Base-by-base conservation (phyloP, 2,797 vertebrate genomes). In the Petrocephalus schoutedeni region DNA sequence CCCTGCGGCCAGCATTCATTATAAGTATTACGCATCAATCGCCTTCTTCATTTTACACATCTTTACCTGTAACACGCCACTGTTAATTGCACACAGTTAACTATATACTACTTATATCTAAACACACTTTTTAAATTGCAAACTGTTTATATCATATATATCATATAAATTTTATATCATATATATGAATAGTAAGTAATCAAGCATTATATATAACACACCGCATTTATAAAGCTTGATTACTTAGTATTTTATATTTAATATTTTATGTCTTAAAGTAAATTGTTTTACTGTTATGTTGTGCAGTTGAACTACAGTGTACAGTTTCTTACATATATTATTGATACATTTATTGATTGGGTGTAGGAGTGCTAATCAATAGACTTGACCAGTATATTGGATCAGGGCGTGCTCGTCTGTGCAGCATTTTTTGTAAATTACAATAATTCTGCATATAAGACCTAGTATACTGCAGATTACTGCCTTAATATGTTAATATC, bases 181-280 rank as follows among this genome's bases (percentile, higher is more conserved):
- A 80, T 80, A 80, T 80, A 80, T 80, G 74, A 41, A 21, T 49
- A 80, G 74, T 80, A 80, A 80, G 74, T 41, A 80, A 80, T 80
- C 74, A 80, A 45, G 74, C 74, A n/a, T 80, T 80, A 49, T 80
- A 80, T 80, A 80, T 3, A 80, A 49, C 19, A 49, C 3, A 6
- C 41, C 45, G 45, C 5, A 80, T 80, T n/a, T 49, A 49, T 80
- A 45, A 80, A 45, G 74, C 74, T 80, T 80, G 74, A 49, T 19
- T 80, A 80, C 74, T 80, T 80, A 80, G 36, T 80, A 80, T 80
- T 80, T 45, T 80, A 49, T 80, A 80, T 80, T 80, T 71, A 71
- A 41, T 71, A 51, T 12, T 57, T 57, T 57, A 77, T 80, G 74
- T 80, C 36, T 80, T 80, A 45, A 80, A 45, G 12, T 45, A 49